phyloP scores from a whole-genome alignment of 2,888 invertebrate genomes.

The Augochlorella aurata region DNA sequence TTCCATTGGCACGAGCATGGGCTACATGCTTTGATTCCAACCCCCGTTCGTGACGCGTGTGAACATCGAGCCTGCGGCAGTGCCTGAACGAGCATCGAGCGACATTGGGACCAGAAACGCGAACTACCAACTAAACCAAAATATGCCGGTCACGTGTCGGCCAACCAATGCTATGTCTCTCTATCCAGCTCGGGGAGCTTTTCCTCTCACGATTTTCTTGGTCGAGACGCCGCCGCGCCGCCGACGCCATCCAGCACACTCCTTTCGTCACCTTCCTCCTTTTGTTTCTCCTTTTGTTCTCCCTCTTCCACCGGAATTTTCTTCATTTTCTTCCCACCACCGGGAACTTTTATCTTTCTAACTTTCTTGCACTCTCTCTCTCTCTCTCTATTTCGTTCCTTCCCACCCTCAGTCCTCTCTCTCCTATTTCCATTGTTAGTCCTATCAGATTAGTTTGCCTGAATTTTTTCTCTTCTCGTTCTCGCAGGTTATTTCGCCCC shows the following conservation, averaged over 20 bases:
- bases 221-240: slow-evolving; percentile 9
- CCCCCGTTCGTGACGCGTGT: slow-evolving; percentile 45
- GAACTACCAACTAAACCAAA: slow-evolving; percentile 43
- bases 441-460: background rate
- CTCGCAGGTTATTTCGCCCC: background rate
- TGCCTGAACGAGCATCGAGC: slow-evolving; percentile 58
- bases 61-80: slow-evolving; percentile 30
- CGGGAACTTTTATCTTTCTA: background rate
- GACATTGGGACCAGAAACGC: slow-evolving; percentile 62
- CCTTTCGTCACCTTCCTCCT: background rate
- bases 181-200: slow-evolving; percentile 66
- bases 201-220: slow-evolving; percentile 62
- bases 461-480: background rate
- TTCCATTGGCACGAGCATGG: slow-evolving; percentile 36
- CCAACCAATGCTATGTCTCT: slow-evolving; percentile 74
- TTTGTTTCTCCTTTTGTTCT: background rate
- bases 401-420: background rate
- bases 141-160: slow-evolving; percentile 77
- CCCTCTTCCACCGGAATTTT: background rate
- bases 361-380: background rate
- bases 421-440: background rate
- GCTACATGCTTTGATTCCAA: slow-evolving; percentile 62
- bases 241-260: slow-evolving; percentile 14
- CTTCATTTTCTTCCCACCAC: slow-evolving; percentile 19
- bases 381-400: background rate